A percentile compares a stretch with the other conserved stretches of the same genome.
Conservation (phyloP, 2,797 vertebrate species). For the Notolepis coatsorum region DNA sequence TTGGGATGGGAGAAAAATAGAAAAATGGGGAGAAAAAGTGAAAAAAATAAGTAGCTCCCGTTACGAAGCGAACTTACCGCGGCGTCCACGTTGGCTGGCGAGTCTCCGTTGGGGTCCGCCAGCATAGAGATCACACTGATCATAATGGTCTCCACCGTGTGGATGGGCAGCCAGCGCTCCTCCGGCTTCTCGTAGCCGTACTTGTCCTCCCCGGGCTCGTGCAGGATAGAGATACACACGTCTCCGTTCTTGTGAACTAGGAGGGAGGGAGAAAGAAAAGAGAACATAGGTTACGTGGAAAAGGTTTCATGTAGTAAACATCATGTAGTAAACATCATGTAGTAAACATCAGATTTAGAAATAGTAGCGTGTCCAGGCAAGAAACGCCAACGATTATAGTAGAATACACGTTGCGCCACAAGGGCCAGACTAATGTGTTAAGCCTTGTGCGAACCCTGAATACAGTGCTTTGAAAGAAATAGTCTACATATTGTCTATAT, state of each 20-base stretch:
- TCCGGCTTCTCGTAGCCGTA: constrained; percentile 99
- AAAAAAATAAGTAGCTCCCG: too few relatives aligned
- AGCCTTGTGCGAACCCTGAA: too few relatives aligned
- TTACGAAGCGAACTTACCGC: constrained; percentile 85
- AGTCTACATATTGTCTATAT: too few relatives aligned
- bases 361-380: too few relatives aligned
- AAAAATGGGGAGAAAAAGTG: too few relatives aligned
- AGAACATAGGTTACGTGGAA: constrained; percentile 6
- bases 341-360: too few relatives aligned
- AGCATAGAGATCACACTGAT: constrained; percentile 99
- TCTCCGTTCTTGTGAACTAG: constrained; percentile 98
- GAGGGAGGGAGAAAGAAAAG: constrained; percentile 19
- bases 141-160: constrained; percentile 99
- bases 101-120: constrained; percentile 98
- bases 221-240: constrained; percentile 99
- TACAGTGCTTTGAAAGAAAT: too few relatives aligned
- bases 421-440: too few relatives aligned
- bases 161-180: constrained; percentile 98
- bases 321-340: too few relatives aligned
- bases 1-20: too few relatives aligned
- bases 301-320: background rate
- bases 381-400: too few relatives aligned
- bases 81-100: constrained; percentile 98
- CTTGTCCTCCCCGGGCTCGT: constrained; percentile 98
- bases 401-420: too few relatives aligned